These are phyloP conservation scores for Stichopus horrens DNA, from an alignment of 53 echinoderm and acorn worm genomes.

Conservation along the genomic window DNA sequence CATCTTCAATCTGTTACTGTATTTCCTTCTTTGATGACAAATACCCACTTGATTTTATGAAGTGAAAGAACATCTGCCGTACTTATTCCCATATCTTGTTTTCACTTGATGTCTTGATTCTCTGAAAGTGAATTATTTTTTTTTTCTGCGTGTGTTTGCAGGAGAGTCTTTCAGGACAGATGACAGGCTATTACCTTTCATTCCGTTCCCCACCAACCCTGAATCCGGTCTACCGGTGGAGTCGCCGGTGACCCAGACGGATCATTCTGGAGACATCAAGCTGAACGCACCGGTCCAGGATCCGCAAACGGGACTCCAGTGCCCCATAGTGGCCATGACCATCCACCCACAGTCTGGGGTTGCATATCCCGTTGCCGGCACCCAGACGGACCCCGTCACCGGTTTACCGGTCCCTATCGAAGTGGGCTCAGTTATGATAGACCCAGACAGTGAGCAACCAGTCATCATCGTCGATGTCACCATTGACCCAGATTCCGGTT, in stretches of 20 bases:
- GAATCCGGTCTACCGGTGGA: slow-evolving; percentile 71
- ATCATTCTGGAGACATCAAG: slow-evolving; percentile 79
- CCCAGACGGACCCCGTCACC: slow-evolving; percentile 96
- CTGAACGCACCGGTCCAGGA: slow-evolving; percentile 81
- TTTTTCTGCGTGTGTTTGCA: slow-evolving; percentile 7
- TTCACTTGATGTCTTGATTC: no score
- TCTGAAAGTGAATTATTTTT: no score
- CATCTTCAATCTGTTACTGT: no score
- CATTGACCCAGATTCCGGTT: slow-evolving; percentile 87
- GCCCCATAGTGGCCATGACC: slow-evolving; percentile 87
- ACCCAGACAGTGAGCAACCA: slow-evolving; percentile 94
- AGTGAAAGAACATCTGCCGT: no score
- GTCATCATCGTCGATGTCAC: slow-evolving; percentile 80
- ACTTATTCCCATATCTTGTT: no score
- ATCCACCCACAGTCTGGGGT: slow-evolving; percentile 98
- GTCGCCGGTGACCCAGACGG: slow-evolving; percentile 61
- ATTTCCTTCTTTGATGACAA: no score
- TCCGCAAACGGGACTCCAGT: slow-evolving; percentile 81
- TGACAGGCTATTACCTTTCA: slow-evolving; percentile 83
- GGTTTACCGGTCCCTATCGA: slow-evolving; percentile 93
- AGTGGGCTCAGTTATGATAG: slow-evolving; percentile 93
- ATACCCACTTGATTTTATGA: no score
- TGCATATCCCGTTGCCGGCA: slow-evolving; percentile 92
- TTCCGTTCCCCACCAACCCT: slow-evolving; percentile 85
- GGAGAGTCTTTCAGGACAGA: slow-evolving; percentile 84